Base-by-base conservation (phyloP, 2,888 invertebrate species). In the Phragmatobia fuliginosa region DNA sequence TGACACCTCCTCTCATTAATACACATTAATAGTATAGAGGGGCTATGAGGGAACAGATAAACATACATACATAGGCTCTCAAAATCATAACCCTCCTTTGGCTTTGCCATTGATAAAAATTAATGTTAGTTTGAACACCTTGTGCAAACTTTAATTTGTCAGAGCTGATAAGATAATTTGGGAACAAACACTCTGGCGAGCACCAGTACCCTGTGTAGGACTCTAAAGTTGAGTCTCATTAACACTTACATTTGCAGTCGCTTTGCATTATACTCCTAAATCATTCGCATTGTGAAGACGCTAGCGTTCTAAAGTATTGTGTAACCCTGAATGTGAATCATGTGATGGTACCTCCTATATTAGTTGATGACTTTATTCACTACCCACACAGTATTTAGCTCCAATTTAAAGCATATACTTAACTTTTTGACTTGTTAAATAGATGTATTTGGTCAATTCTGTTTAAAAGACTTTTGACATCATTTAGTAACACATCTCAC, bases 361-460 rank as follows among this genome's bases (percentile, higher is more conserved):
- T 90, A 89, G 88, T 84, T 82, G 88, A 89, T 91, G 90, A 91
- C 90, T 90, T 84, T 87, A 87, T 87, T 80, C 79, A 73, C 81
- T 87, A 79, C 92, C 92, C 87, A 92, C 92, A 69, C 83, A 62
- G 75, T 77, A 78, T 85, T 87, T 83, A 85, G 81, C 77, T 79
- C 75, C 83, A 84, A 80, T 84, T 77, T 77, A 77, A 82, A 72
- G 74, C 77, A 83, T 78, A 83, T 82, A 75, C 78, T 84, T 84
- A 84, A 81, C 81, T 75, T 81, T 82, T 77, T 66, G 76, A 81
- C 81, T 81, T 77, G 78, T 70, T 72, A 72, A 75, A 75, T 74
- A 73, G 58, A 62, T 67, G 61, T 64, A 72, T 79, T 68, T 70
- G 72, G 68, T 68, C 68, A 65, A 58, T 62, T 73, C 68, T 72